These are phyloP conservation scores for Pagetopsis macropterus DNA, from an alignment of 2,797 vertebrate species.

Conservation along the genomic window DNA sequence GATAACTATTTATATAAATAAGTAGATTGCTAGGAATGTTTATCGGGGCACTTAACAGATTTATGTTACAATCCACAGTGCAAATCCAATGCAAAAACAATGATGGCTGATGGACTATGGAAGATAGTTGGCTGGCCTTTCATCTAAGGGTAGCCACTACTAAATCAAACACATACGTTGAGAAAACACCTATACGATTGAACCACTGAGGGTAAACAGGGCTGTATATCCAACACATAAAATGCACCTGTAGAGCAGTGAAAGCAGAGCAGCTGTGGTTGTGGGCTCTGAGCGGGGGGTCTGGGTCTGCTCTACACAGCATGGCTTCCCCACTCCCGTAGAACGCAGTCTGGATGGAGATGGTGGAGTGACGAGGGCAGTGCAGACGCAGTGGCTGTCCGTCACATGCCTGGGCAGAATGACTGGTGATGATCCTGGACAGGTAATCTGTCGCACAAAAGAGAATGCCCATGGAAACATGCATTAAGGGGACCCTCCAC, in stretches of 20 bases:
- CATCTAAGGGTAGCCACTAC: not conserved
- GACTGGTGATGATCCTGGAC: conserved; percentile 93
- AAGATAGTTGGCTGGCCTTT: not conserved
- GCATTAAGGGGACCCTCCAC: not conserved
- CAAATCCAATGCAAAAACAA: conserved; percentile 22
- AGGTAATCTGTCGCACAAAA: conserved; percentile 87
- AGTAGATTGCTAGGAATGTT: no score
- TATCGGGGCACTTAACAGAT: not conserved
- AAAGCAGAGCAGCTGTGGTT: conserved; percentile 86
- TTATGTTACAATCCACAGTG: not conserved
- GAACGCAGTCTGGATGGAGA: conserved; percentile 92
- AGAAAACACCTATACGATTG: not conserved
- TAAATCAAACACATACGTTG: conserved; percentile 4
- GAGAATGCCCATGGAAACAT: not conserved
- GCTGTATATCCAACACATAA: conserved; percentile 6
- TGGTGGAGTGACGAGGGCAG: conserved; percentile 94
- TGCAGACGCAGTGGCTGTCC: conserved; percentile 89
- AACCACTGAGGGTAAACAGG: conserved; percentile 23
- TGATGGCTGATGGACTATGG: not conserved
- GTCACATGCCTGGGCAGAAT: conserved; percentile 91
- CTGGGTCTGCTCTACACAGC: conserved; percentile 68
- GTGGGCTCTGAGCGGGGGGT: conserved; percentile 22
- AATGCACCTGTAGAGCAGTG: conserved; percentile 92
- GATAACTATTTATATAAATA: no score
- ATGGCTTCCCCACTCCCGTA: conserved; percentile 83